Evolutionary conservation across 2,797 vertebrate species (phyloP), one percentile per base, ranked within the genome.

Genomic region (Psittacula derbiana): DNA sequence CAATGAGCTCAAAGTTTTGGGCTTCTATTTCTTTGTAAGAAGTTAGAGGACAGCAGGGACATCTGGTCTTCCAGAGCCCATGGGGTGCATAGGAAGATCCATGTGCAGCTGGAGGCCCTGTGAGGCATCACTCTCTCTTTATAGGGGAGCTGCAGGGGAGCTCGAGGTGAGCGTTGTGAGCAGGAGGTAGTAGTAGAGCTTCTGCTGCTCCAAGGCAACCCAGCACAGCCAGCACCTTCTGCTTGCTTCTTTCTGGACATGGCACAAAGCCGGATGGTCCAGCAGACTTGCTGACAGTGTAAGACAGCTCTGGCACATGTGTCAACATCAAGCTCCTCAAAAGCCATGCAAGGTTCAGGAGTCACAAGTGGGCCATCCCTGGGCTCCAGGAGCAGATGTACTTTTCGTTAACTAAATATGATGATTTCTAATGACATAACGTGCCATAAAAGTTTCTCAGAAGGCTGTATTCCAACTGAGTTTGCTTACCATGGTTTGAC

Each of bases 41-140:
- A 23, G 41, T 85, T 76, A 65, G 73, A 10, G 58, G 28, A 78
- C 30, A 79, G 43, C 43, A 70, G 58, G 19, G 38, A 31, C 53
- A 52, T 36, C 33, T 71, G 69, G 3, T 71, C 33, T 41, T n/a
- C 31, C 38, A 52, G 58, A 62, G 70, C 25, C 44, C 2, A 0
- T 23, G 49, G 31, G 8, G 20, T 11, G 40, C 41, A 12, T 1
- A 60, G 74, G 33, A 92, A 23, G 27, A 38, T 17, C 74, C 8
- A 4, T 25, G 27, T 69, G 53, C 1, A 2, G 25, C 53, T 78
- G 47, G 16, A 40, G 5, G 0, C 31, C 64, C 61, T 27, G 0
- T 21, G 24, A 81, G 20, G 30, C 30, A 9, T 76, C 74, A 6
- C 4, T 46, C 3, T 12, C 16, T 41, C 58, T 31, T 64, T 67